These are phyloP conservation scores for Rousettus madagascariensis DNA, from an alignment of 2,797 vertebrate species.

Conservation along the genomic window DNA sequence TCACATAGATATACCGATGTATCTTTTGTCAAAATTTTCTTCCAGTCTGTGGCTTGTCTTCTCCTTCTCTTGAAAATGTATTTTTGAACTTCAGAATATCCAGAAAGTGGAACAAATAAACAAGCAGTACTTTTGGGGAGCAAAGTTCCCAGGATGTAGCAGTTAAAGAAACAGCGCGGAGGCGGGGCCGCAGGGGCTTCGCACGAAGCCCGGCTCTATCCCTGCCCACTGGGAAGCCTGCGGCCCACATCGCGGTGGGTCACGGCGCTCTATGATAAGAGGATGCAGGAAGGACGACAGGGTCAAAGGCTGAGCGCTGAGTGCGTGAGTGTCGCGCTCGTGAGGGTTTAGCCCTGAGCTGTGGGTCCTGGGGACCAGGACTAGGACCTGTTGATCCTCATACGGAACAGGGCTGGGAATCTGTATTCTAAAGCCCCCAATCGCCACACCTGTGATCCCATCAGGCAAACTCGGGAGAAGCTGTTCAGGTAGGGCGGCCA, in stretches of 20 bases:
- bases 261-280: fast-evolving
- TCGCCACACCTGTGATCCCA: not conserved
- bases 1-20: not conserved
- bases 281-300: fast-evolving
- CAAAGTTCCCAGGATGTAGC: not conserved
- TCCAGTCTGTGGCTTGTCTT: not conserved
- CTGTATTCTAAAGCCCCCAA: not conserved
- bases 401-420: not conserved
- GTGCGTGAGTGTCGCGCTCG: not conserved
- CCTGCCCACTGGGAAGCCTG: not conserved
- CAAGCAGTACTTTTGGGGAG: not conserved
- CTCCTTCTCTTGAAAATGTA: not conserved
- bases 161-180: not conserved
- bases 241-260: fast-evolving
- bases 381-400: not conserved
- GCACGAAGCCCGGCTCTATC: fast-evolving
- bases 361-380: not conserved
- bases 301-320: not conserved
- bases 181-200: not conserved
- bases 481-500: fast-evolving
- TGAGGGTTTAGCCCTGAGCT: not conserved
- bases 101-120: not conserved
- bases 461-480: not conserved
- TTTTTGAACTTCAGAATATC: not conserved
- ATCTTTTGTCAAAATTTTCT: not conserved